phyloP scores from a whole-genome alignment of 2,888 invertebrate species.

The Rhogogaster chlorosoma region DNA sequence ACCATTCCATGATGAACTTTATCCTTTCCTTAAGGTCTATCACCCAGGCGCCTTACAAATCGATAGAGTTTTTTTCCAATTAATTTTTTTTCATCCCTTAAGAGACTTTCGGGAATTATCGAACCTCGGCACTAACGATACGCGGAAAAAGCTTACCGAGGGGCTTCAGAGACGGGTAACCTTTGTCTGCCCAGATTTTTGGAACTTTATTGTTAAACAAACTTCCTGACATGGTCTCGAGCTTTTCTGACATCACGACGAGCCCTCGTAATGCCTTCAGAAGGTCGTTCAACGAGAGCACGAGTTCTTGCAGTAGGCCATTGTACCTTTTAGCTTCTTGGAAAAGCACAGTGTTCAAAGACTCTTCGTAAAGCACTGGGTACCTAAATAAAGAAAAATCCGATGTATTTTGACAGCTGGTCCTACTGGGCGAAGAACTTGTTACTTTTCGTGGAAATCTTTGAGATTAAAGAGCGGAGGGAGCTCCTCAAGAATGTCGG shows the following conservation, averaged over 20 bases:
- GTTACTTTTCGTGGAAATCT: constrained; percentile 79
- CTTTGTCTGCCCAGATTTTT: constrained; percentile 84
- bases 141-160: constrained; percentile 79
- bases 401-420: neutral
- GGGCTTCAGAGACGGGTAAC: constrained; percentile 86
- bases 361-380: constrained; percentile 92
- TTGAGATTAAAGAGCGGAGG: constrained; percentile 81
- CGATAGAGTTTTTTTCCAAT: constrained; percentile 3
- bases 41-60: constrained; percentile 83
- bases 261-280: constrained; percentile 88
- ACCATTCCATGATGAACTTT: constrained; percentile 84
- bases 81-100: neutral
- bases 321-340: constrained; percentile 93
- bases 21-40: constrained; percentile 83
- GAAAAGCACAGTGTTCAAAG: constrained; percentile 92
- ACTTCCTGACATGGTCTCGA: constrained; percentile 85
- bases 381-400: constrained; percentile 79
- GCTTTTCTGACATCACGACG: constrained; percentile 88
- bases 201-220: constrained; percentile 87
- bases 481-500: constrained; percentile 82
- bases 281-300: constrained; percentile 80
- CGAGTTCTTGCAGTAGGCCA: constrained; percentile 80
- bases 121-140: neutral
- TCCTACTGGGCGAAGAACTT: neutral
- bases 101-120: neutral